A percentile compares a stretch with the other conserved stretches of the same genome.
Evolutionary conservation across 2,888 invertebrate genomes (phyloP).

Genomic region (Azorinus chamasolen): DNA sequence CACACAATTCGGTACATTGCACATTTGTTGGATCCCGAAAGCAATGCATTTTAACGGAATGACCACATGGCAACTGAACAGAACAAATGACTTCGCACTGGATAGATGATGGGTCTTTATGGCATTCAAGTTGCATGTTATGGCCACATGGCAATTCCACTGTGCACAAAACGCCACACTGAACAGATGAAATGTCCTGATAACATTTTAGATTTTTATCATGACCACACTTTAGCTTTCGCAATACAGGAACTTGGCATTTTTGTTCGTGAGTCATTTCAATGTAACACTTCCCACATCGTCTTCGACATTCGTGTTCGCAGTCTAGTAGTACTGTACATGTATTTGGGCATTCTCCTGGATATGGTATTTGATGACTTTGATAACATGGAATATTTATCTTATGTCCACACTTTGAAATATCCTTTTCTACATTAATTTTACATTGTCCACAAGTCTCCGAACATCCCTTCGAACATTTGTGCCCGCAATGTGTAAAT

Average conservation of each 20-base stretch:
- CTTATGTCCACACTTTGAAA: slow-evolving; percentile 61
- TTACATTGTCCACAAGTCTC: slow-evolving; percentile 63
- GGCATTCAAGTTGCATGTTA: too few species aligned
- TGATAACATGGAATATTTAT: slow-evolving; percentile 88
- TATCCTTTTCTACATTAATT: slow-evolving; percentile 44
- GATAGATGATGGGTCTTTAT: background rate
- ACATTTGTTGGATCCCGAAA: background rate
- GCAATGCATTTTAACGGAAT: slow-evolving; percentile 84
- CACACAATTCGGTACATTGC: slow-evolving; percentile 69
- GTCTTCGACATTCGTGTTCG: too few species aligned
- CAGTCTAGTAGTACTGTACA: too few species aligned
- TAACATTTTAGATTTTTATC: too few species aligned
- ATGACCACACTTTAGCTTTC: too few species aligned
- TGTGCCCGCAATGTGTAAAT: slow-evolving; percentile 63
- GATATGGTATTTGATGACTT: slow-evolving; percentile 58
- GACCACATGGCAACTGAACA: slow-evolving; percentile 88
- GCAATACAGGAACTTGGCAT: too few species aligned
- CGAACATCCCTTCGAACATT: slow-evolving; percentile 68
- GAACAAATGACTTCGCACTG: slow-evolving; percentile 68
- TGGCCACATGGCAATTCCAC: too few species aligned
- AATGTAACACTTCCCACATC: too few species aligned
- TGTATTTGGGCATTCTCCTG: too few species aligned
- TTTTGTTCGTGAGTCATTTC: too few species aligned
- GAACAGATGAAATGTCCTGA: background rate
- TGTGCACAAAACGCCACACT: too few species aligned